A percentile compares a stretch with the other conserved stretches of the same genome.
These are phyloP conservation scores for Lanius ludovicianus DNA, from an alignment of 2,113 vertebrate genomes.

Conservation along the genomic window DNA sequence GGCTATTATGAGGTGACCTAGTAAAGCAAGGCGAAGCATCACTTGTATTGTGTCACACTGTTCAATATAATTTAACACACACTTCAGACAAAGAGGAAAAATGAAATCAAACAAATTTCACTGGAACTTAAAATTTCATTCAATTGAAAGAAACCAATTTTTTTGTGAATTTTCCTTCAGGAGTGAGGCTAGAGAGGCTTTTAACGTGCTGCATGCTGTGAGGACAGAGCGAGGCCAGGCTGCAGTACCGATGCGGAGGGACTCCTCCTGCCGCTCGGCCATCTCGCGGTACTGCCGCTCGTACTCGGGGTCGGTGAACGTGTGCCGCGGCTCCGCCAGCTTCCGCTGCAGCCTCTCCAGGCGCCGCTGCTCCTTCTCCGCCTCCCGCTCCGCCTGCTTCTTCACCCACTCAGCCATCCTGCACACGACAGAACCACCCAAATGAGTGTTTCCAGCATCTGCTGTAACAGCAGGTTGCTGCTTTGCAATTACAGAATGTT, in stretches of 20 bases:
- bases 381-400: slow-evolving; percentile 91
- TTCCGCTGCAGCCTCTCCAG: slow-evolving; percentile 89
- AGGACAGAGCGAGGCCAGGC: not conserved
- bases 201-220: too few species aligned
- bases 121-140: not conserved
- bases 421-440: not conserved
- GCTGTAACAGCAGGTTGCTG: accelerated
- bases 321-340: slow-evolving; percentile 84
- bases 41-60: accelerated
- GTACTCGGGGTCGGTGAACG: slow-evolving; percentile 81
- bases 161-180: not conserved
- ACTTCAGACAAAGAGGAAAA: not conserved
- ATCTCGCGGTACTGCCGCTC: slow-evolving; percentile 91
- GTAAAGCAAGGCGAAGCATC: not conserved
- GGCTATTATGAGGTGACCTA: not conserved
- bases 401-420: slow-evolving; percentile 98
- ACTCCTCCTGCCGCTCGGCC: slow-evolving; percentile 90
- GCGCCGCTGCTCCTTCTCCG: slow-evolving; percentile 89
- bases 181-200: not conserved
- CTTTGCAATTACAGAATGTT: not conserved
- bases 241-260: slow-evolving; percentile 85
- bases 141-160: not conserved
- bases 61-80: not conserved
- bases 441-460: accelerated
- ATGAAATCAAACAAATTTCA: not conserved